Base-by-base conservation (phyloP, 2,888 invertebrate genomes). In the Lasioglossum zephyrum region DNA sequence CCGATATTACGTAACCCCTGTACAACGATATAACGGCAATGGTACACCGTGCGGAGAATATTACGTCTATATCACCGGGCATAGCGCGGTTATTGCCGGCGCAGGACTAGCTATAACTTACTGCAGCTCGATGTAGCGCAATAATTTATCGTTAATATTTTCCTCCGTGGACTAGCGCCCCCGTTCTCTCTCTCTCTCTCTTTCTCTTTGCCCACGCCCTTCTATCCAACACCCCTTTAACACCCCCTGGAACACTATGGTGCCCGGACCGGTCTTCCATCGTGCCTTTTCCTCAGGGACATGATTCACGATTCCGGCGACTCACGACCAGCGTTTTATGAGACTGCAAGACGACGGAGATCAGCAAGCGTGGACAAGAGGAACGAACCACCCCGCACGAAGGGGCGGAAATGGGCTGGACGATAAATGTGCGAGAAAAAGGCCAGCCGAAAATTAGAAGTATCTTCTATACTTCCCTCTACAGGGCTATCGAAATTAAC, bases 101-200 rank as follows among this genome's bases (percentile, higher is more conserved):
- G 84, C 88, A 84, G 81, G 87, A 79, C 86, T 84, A 87, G 90
- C 90, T 84, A 91, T 90, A 90, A 90, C 85, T 90, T 90, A 91
- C 87, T 36, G 82, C 83, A 73, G 84, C 89, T 91, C 90, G 90
- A 90, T 90, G 88, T 88, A 89, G 88, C 89, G 88, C 85, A 87
- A 89, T 90, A 91, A 90, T 90, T 90, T 90, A 90, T 90, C 91
- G 91, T 88, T 90, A 91, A 90, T 90, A 90, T 91, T 90, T 91
- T 89, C 91, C 89, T 81, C 82, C 85, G 78, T 73, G 85, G 77
- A 91, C 85, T 60, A 75, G 73, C 82, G 79, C 84, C 79, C 60
- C 86, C 73, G 88, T 84, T 85, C 86, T 86, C 81, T 77, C n/a
- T n/a, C 80, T 36, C 80, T 60, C 57, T 57, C 57, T 57, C n/a